Percentiles rank a stretch among this genome's conserved stretches.
phyloP scores from a whole-genome alignment of 1,140 invertebrate species.

The Aporrectodea caliginosa region DNA sequence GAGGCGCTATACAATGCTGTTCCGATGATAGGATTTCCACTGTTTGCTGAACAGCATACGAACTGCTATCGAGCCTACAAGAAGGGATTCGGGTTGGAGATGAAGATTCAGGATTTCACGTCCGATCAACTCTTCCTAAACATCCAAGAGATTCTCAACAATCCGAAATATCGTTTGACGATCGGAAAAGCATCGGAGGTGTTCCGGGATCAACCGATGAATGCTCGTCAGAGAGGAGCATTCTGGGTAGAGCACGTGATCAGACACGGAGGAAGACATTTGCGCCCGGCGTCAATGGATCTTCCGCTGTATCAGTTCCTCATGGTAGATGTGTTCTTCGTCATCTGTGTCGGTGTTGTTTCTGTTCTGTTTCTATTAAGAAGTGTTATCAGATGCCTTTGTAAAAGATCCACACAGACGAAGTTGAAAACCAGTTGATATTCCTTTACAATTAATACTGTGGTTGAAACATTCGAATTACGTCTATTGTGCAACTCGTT shows the following conservation, averaged over 20 bases:
- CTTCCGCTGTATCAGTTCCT: conserved; percentile 29
- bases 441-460: too few relatives aligned
- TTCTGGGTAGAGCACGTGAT: conserved; percentile 24
- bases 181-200: conserved; percentile 34
- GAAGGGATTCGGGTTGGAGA: neutral
- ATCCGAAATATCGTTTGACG: conserved; percentile 34
- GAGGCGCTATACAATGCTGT: conserved; percentile 40
- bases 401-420: neutral
- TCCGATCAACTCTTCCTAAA: neutral
- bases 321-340: conserved; percentile 7
- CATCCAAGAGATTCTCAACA: conserved; percentile 31
- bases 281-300: conserved; percentile 13
- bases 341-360: neutral
- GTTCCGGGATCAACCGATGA: conserved; percentile 36
- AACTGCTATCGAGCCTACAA: conserved; percentile 43
- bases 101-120: neutral
- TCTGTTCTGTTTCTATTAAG: neutral
- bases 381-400: neutral
- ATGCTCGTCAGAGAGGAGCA: conserved; percentile 37
- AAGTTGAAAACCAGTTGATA: neutral
- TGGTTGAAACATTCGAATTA: too few relatives aligned
- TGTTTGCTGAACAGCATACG: conserved; percentile 44
- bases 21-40: conserved; percentile 41
- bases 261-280: conserved; percentile 15
- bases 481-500: too few relatives aligned